Base-by-base conservation (phyloP, 37 sponge, comb jelly and placozoan species). In the Aplysina aerophoba region DNA sequence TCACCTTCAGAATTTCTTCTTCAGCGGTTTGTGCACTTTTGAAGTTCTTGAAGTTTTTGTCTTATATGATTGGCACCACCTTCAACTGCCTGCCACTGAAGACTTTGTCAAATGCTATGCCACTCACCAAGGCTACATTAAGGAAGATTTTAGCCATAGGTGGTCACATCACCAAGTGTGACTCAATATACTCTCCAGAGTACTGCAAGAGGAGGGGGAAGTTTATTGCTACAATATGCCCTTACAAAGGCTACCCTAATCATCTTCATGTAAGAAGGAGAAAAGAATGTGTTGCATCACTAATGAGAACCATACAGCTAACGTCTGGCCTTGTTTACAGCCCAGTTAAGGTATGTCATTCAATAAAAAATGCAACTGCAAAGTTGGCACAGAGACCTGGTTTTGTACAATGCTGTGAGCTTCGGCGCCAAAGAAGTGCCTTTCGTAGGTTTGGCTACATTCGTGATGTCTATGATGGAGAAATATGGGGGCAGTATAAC, bases 401-500 rank as follows among this genome's bases (percentile, higher is more conserved):
- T 14, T 84, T 91, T 56, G 24, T 87, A 27, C 53, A 59, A 37
- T 15, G 21, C 0, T 80, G 87, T 34, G 85, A 91, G 21, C 24
- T 27, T 12, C 84, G 91, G 88, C 54, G 85, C 62, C 50, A 56
- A 33, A 77, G 86, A 80, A 34, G n/a, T 30, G 11, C 34, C 60
- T 64, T 17, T 14, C 39, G 21, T 24, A 22, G 35, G 17, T 33
- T 22, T 56, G 54, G 21, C 30, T 44, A 65, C 65, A 25, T 90
- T 5, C 44, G 80, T 64, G 91, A 90, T 58, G 28, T 87, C 1
- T 91, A 87, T 80, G 90, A 90, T 90, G 91, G 88, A 24, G 0
- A 53, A 12, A 36, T 86, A 53, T 87, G 91, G 88, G 40, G 68
- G 67, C 54, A 82, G 2, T 87, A 59, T 59, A 34, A 12, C 1